A percentile compares a stretch with the other conserved stretches of the same genome.
Evolutionary conservation across 2,888 invertebrate species (phyloP).

Genomic region (Pheosia tremula): DNA sequence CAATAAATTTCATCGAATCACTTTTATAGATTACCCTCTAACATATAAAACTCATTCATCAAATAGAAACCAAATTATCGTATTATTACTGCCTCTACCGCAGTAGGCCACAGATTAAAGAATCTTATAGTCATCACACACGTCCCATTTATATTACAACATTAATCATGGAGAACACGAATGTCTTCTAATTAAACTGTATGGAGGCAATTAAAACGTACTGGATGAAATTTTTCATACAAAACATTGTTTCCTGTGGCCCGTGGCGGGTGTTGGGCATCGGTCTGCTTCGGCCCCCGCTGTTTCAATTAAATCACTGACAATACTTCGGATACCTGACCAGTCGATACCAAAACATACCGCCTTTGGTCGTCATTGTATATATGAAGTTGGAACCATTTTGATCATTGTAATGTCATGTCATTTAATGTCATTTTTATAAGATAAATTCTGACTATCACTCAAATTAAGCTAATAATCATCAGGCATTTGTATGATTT

Average conservation of each 20-base stretch:
- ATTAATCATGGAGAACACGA: slow-evolving; percentile 68
- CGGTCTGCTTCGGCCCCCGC: slow-evolving; percentile 67
- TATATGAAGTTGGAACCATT: slow-evolving; percentile 32
- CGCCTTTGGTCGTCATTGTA: slow-evolving; percentile 52
- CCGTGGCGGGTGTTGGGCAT: slow-evolving; percentile 53
- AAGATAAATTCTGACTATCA: no score
- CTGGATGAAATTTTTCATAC: slow-evolving; percentile 72
- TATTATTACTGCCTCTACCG: slow-evolving; percentile 11
- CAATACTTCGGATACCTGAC: slow-evolving; percentile 79
- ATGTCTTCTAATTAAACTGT: slow-evolving; percentile 73
- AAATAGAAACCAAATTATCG: slow-evolving; percentile 33
- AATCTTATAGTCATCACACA: slow-evolving; percentile 57
- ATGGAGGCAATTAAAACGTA: slow-evolving; percentile 75
- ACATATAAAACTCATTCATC: slow-evolving; percentile 33
- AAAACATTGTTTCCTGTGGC: slow-evolving; percentile 79
- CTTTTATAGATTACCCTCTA: slow-evolving; percentile 12
- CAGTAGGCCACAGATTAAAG: slow-evolving; percentile 20
- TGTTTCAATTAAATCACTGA: slow-evolving; percentile 84
- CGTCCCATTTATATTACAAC: slow-evolving; percentile 60
- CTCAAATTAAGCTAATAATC: no score
- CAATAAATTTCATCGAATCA: background rate
- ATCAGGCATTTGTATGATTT: no score
- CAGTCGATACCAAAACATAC: slow-evolving; percentile 75
- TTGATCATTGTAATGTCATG: slow-evolving; percentile 51
- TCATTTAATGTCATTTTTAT: no score